These are phyloP conservation scores for Acheta domesticus DNA, from an alignment of 2,888 invertebrate genomes.

Conservation along the genomic window DNA sequence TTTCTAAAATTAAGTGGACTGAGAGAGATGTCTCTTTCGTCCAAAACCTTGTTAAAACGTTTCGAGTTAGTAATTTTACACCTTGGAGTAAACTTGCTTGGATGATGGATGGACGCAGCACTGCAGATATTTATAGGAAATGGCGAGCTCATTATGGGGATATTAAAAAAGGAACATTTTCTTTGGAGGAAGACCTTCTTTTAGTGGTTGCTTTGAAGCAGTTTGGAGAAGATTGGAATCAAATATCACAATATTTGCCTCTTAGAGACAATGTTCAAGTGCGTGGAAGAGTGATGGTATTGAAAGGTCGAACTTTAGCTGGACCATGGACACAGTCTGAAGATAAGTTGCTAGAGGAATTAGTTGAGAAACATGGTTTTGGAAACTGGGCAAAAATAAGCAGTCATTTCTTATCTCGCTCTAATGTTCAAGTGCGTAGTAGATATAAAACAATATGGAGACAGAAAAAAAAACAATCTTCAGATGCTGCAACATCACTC, in stretches of 20 bases:
- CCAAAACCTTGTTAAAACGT: neutral
- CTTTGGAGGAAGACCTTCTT: neutral
- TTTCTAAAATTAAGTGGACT: neutral
- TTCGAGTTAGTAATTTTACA: neutral
- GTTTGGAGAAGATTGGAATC: neutral
- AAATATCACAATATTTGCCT: neutral
- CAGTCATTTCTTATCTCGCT: neutral
- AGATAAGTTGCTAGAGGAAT: neutral
- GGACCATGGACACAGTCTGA: neutral
- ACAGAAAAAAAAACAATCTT: neutral
- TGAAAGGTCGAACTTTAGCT: neutral
- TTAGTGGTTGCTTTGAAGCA: neutral
- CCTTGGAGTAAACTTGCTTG: neutral
- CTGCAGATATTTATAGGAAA: neutral
- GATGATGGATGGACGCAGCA: neutral
- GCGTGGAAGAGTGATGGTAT: neutral
- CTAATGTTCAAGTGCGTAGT: neutral
- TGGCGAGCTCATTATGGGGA: neutral
- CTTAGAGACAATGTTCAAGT: neutral
- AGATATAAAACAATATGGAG: neutral
- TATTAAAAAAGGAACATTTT: neutral
- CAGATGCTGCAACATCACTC: neutral
- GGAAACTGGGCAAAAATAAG: neutral
- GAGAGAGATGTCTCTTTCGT: neutral
- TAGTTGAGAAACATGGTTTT: neutral